Base-by-base conservation (phyloP, 2,797 vertebrate species). In the Neosalanx taihuensis region DNA sequence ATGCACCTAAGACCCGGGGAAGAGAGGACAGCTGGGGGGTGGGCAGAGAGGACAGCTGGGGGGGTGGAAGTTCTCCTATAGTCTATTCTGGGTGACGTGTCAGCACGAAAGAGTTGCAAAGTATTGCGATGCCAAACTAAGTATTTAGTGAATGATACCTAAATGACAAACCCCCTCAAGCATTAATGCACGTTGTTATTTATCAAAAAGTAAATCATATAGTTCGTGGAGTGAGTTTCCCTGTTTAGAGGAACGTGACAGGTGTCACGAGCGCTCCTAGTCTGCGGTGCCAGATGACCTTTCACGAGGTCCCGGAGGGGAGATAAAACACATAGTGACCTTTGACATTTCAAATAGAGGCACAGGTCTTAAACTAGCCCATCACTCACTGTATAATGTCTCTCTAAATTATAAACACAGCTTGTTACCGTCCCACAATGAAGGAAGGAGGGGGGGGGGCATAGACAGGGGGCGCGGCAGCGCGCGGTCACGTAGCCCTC, bases 311-410 rank as follows among this genome's bases (percentile, higher is more conserved):
- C 81, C 76, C 13, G 15, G 35, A 41, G 64, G 49, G 62, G 77
- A 73, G 26, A 37, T 75, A 60, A 51, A 31, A 46, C 65, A 66
- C 64, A 30, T 31, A 15, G 20, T 20, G 69, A 90, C 86, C 85
- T 88, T 88, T 92, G 91, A 86, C 90, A 90, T 92, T 92, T 91
- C 59, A 64, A 3, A 6, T n/a, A 7, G 3, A 18, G 35, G 64
- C 6, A 0, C 13, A 15, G 13, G 26, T 18, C 13, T 13, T 9
- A 59, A 30, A 51, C 35, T 53, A 7, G 4, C 51, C 15, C 5
- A 53, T 53, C 18, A n/a, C 5, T 53, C 18, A 17, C 17, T 17
- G 3, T 6, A 53, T n/a, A n/a, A 53, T 4, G 17, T n/a, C 18
- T n/a, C 51, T 4, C 17, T 53, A n/a, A 41, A 10, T 37, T 51